Base-by-base conservation (phyloP, 2,797 vertebrate genomes). In the Gymnodraco acuticeps region DNA sequence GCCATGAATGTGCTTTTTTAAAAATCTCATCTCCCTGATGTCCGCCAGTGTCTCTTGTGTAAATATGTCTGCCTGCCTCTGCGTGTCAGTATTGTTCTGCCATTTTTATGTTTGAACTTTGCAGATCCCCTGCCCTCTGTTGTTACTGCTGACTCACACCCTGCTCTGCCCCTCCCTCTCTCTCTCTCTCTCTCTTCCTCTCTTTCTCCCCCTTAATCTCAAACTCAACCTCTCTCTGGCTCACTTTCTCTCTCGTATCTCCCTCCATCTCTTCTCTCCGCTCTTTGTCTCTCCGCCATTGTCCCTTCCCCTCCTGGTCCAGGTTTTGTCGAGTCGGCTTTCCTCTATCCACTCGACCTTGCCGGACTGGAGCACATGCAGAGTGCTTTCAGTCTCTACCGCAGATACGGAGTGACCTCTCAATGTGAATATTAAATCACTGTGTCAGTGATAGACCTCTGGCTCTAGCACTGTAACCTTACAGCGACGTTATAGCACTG, bases 281-380 rank as follows among this genome's bases (percentile, higher is more conserved):
- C 81, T 88, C 78, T 89, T 70, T 89, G 64, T 90, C 64, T 87
- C 80, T 87, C 77, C 77, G 43, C 75, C 67, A 83, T 81, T 90
- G 72, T 85, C 78, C 78, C 93, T 92, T 87, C 66, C 83, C 82
- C 61, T 87, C 81, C 84, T 90, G 91, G 92, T 91, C 92, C 95
- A 98, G 97, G 96, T 96, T 97, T 96, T 96, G 95, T 96, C 94
- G 96, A 96, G 92, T 96, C 97, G 90, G 95, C 96, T 95, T 96
- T 96, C 94, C 96, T 96, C 94, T 96, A 91, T 96, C 91, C 93
- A 52, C 95, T 98, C 93, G 95, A 97, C 96, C 96, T 98, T 95
- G 96, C 96, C 89, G 96, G 96, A 91, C 95, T 97, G 94, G 95
- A 97, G 94, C 95, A 96, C 93, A 92, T 94, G 95, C 95, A 92